Percentiles rank a stretch among this genome's conserved stretches.
phyloP scores from a whole-genome alignment of 2,888 invertebrate species.

The Agrotis clavis region DNA sequence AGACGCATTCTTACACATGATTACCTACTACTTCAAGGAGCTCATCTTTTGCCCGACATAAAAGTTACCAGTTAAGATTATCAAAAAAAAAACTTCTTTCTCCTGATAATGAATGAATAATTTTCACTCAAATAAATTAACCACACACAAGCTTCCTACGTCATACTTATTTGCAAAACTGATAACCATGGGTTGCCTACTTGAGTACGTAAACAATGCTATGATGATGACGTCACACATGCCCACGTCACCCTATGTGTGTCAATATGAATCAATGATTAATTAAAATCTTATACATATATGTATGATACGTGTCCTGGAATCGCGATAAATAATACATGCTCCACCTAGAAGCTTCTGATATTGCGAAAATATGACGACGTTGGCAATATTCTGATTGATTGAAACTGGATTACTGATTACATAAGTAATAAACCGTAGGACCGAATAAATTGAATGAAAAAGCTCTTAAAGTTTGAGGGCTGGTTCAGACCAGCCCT shows the following conservation, averaged over 20 bases:
- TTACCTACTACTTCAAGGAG: too few relatives aligned
- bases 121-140: conserved; percentile 12
- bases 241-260: conserved; percentile 51
- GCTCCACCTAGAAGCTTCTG: conserved; percentile 36
- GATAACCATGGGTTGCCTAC: conserved; percentile 38
- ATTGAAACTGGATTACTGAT: conserved; percentile 30
- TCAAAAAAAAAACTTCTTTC: neutral
- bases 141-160: conserved; percentile 35
- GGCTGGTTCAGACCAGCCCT: too few relatives aligned
- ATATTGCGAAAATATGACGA: conserved; percentile 10
- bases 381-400: conserved; percentile 27
- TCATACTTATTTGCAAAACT: conserved; percentile 63
- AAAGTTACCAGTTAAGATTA: neutral
- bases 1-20: neutral
- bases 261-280: conserved; percentile 50
- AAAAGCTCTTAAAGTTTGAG: conserved; percentile 6
- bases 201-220: conserved; percentile 30
- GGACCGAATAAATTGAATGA: conserved; percentile 25
- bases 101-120: neutral
- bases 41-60: too few relatives aligned
- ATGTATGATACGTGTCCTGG: conserved; percentile 17
- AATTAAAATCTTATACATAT: conserved; percentile 41
- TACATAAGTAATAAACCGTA: conserved; percentile 24
- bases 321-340: conserved; percentile 37
- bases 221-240: conserved; percentile 53